Conservation (phyloP, 2,888 invertebrate species). For the Palloptera scutellata region DNA sequence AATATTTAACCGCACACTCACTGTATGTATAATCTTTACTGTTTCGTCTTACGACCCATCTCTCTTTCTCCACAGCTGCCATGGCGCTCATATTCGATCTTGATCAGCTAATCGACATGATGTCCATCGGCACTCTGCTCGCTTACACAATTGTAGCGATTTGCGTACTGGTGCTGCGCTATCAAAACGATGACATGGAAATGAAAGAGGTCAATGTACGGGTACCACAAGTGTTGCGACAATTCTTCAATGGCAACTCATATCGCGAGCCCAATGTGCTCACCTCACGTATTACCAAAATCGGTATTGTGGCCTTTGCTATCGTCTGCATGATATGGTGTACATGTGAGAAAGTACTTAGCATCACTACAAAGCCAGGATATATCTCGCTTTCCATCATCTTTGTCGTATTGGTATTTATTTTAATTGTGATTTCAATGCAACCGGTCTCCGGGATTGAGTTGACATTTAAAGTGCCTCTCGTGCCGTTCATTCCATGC, state of each 20-base stretch:
- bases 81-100: conserved; percentile 92
- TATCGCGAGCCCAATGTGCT: conserved; percentile 73
- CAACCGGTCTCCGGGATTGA: conserved; percentile 73
- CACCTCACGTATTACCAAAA: conserved; percentile 73
- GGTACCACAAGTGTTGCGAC: conserved; percentile 64
- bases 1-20: conserved; percentile 36
- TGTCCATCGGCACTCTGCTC: conserved; percentile 89
- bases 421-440: conserved; percentile 71
- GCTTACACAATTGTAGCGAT: conserved; percentile 93
- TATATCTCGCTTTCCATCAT: conserved; percentile 65
- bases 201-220: conserved; percentile 55
- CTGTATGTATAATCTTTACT: neutral
- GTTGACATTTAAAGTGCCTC: conserved; percentile 81
- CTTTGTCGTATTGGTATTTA: conserved; percentile 66
- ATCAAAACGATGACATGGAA: conserved; percentile 61
- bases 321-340: conserved; percentile 61
- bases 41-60: too few species aligned
- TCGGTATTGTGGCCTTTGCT: conserved; percentile 69
- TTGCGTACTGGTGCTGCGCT: conserved; percentile 88
- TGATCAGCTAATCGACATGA: conserved; percentile 89
- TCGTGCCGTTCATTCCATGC: conserved; percentile 85
- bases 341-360: conserved; percentile 47
- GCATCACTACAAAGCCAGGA: conserved; percentile 46
- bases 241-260: conserved; percentile 76
- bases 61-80: conserved; percentile 66